Percentiles rank a stretch among this genome's conserved stretches.
phyloP scores from a whole-genome alignment of 2,888 invertebrate genomes.

The Nomada ferruginata region DNA sequence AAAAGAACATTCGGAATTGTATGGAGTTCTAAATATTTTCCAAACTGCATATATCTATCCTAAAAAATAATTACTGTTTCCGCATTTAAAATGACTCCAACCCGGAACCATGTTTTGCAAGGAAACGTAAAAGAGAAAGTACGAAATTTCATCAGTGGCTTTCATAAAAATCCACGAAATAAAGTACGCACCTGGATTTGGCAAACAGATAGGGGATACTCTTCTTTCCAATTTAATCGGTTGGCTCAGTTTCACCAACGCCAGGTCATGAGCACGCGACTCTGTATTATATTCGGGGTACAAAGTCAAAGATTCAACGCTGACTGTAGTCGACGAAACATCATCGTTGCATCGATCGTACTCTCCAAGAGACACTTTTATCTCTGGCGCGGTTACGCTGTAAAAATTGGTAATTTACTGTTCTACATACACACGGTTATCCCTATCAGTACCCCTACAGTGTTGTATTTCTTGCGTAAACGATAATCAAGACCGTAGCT shows the following conservation, averaged over 20 bases:
- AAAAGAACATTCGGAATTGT: no score
- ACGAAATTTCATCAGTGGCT: no score
- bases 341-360: conserved; percentile 86
- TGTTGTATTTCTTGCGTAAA: background rate
- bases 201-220: conserved; percentile 87
- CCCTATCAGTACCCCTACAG: no score
- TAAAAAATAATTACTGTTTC: background rate
- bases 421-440: background rate
- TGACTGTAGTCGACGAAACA: conserved; percentile 85
- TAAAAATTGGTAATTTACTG: background rate
- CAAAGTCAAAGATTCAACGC: conserved; percentile 85
- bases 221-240: conserved; percentile 85
- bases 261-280: conserved; percentile 86
- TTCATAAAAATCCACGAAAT: no score
- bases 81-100: no score
- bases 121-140: no score
- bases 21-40: background rate
- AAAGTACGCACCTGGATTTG: conserved; percentile 83
- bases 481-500: no score
- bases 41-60: background rate
- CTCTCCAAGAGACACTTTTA: conserved; percentile 86
- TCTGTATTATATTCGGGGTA: conserved; percentile 86
- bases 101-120: no score
- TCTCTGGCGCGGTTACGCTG: conserved; percentile 79
- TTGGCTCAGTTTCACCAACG: conserved; percentile 86